Conservation (phyloP, 2,113 vertebrate genomes). For the Leptodactylus fuscus region DNA sequence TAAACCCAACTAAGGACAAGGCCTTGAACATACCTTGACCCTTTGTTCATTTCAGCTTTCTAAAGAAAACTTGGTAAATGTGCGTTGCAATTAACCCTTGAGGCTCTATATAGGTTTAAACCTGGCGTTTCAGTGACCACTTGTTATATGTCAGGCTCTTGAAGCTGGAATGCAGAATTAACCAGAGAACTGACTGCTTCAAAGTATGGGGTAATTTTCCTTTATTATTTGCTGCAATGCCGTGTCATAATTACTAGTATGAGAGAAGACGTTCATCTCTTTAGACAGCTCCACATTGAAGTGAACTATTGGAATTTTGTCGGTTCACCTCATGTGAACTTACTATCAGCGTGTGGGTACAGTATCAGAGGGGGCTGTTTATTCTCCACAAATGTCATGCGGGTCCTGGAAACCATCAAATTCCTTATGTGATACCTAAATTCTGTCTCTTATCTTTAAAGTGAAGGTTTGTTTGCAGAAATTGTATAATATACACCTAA, state of each 20-base stretch:
- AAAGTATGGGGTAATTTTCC: neutral
- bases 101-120: neutral
- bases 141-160: neutral
- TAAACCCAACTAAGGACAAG: neutral
- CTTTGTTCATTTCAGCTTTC: neutral
- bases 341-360: neutral
- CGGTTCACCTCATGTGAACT: conserved; percentile 35
- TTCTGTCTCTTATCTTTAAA: too few relatives aligned
- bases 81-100: neutral
- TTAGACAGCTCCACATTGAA: conserved; percentile 22
- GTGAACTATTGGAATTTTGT: neutral
- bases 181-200: neutral
- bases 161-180: neutral
- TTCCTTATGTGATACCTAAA: too few relatives aligned
- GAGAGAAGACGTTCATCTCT: conserved; percentile 33
- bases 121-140: neutral
- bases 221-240: neutral
- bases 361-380: neutral
- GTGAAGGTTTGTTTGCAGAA: too few relatives aligned
- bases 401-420: too few relatives aligned
- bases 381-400: too few relatives aligned
- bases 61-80: neutral
- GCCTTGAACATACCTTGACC: neutral
- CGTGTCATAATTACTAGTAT: conserved; percentile 18
- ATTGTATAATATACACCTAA: too few relatives aligned